Percentiles rank a stretch among this genome's conserved stretches.
Conservation (phyloP, 1,140 invertebrate species). For the Pteromalus puparum region DNA sequence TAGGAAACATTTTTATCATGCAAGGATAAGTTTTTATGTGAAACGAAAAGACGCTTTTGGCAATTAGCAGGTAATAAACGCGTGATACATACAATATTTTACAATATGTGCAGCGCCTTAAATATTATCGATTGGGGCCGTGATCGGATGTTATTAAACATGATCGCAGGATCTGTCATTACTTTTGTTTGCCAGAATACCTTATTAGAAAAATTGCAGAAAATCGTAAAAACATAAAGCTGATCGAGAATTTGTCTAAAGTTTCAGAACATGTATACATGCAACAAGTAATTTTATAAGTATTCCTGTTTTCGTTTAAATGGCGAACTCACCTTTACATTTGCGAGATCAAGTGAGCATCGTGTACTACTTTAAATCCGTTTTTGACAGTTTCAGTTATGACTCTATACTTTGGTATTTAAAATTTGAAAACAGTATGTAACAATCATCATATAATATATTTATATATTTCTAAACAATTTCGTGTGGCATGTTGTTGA, state of each 20-base stretch:
- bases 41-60: constrained; percentile 27
- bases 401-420: constrained; percentile 13
- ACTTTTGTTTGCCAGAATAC: constrained; percentile 2
- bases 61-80: constrained; percentile 28
- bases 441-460: constrained; percentile 29
- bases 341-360: constrained; percentile 30
- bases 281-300: constrained; percentile 14
- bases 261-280: not conserved
- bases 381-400: constrained; percentile 9
- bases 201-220: constrained; percentile 11
- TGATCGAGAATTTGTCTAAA: not conserved
- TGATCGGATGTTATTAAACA: constrained; percentile 14
- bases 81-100: constrained; percentile 52
- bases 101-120: constrained; percentile 48
- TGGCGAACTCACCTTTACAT: constrained; percentile 5
- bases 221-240: not conserved
- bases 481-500: not conserved
- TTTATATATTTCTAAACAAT: constrained; percentile 21
- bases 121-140: constrained; percentile 15
- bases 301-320: constrained; percentile 2
- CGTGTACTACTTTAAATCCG: constrained; percentile 11
- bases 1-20: not conserved
- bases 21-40: not conserved
- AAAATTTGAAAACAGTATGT: constrained; percentile 26
- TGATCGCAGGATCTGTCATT: constrained; percentile 18